phyloP scores from a whole-genome alignment of 2,113 vertebrate genomes.

The Asarcornis scutulata region DNA sequence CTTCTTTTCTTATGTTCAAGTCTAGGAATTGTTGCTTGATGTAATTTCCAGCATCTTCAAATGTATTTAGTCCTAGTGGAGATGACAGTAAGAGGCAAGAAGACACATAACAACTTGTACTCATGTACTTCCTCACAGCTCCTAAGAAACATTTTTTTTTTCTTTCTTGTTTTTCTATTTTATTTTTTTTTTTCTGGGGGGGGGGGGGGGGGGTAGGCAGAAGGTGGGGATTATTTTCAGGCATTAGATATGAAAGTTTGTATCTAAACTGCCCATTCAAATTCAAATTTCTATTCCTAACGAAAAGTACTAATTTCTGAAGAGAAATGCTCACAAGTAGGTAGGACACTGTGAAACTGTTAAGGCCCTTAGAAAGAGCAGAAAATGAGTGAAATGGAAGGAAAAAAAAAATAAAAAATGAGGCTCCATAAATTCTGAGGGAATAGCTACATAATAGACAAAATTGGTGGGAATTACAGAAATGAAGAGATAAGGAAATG shows the following conservation, averaged over 20 bases:
- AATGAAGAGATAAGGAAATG: neutral
- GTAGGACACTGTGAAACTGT: neutral
- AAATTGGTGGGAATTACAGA: neutral
- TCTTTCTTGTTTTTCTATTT: neutral
- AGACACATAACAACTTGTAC: neutral
- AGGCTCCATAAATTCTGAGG: neutral
- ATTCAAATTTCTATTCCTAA: neutral
- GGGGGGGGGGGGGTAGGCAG: no score
- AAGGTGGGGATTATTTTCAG: neutral
- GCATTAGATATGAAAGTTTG: neutral
- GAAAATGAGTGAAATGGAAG: neutral
- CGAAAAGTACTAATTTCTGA: neutral
- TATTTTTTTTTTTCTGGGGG: accelerated
- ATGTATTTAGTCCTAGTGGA: slow-evolving; percentile 77
- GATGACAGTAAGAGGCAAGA: neutral
- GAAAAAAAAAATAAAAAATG: no score
- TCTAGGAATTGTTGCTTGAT: slow-evolving; percentile 82
- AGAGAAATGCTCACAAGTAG: neutral
- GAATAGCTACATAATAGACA: neutral
- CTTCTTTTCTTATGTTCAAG: slow-evolving; percentile 78
- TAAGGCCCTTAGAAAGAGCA: neutral
- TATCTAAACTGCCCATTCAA: neutral
- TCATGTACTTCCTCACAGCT: neutral
- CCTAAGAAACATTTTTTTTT: neutral
- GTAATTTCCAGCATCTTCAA: slow-evolving; percentile 82